Base-by-base conservation (phyloP, 2,888 invertebrate species). In the Polymixis flavicincta region DNA sequence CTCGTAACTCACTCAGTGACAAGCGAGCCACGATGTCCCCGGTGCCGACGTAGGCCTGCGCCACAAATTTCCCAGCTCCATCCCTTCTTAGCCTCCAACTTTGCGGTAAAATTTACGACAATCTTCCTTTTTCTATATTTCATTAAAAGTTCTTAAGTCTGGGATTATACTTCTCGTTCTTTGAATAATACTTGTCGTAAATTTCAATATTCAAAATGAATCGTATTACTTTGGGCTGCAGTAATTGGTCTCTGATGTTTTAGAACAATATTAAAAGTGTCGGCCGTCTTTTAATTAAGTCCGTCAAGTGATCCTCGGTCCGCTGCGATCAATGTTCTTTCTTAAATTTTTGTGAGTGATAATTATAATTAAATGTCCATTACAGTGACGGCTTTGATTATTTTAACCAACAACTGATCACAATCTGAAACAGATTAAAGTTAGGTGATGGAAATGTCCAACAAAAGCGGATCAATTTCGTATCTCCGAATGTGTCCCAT, bases 121-220 rank as follows among this genome's bases (percentile, higher is more conserved):
- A 85, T 87, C 85, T 87, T 87, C 87, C 84, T 88, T 89, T 88
- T 90, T 91, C 89, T 89, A 89, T 89, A 91, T 91, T 93, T 92
- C 88, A 92, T 92, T 92, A 91, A 90, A 92, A 93, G 87, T 93
- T 92, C 80, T 57, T 86, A 86, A 90, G 89, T 78, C 90, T 70
- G 81, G 86, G 90, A 90, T 92, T 90, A 91, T 87, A 86, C 90
- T 90, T 89, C 84, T 87, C 83, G 81, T 88, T 84, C 85, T 85
- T 84, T 83, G 82, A 87, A 82, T 88, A 88, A 89, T 89, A 88
- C 84, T 89, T 87, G 88, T 89, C 87, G 84, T 86, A 90, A 87
- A 84, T 85, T 86, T 84, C 74, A 87, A 89, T 89, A 89, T 88
- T 85, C 67, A 70, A 80, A 82, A 87, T 76, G 81, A 85, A 84